Evolutionary conservation across 2,888 invertebrate species (phyloP).

Genomic region (Andrena chrysosceles): DNA sequence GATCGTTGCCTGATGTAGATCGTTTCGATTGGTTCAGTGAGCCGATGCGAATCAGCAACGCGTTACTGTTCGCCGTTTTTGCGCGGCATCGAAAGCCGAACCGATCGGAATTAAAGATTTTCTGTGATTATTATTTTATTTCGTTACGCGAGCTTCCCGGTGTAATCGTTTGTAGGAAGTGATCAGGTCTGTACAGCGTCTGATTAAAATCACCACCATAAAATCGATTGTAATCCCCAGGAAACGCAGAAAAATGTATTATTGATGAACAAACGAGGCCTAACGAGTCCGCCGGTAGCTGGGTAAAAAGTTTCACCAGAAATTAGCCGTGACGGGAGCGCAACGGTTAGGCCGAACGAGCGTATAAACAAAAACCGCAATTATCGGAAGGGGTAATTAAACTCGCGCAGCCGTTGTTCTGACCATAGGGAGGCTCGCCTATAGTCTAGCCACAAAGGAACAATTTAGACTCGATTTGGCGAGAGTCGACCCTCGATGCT

Average conservation of each 20-base stretch:
- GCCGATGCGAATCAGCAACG: conserved; percentile 13
- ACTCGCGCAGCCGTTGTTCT: conserved; percentile 50
- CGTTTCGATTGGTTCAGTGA: background rate
- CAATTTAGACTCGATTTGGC: background rate
- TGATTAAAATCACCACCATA: conserved; percentile 30
- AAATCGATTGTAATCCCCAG: conserved; percentile 21
- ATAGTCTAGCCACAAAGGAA: conserved; percentile 20
- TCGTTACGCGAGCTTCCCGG: conserved; percentile 5
- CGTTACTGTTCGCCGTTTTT: conserved; percentile 7
- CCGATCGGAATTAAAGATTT: conserved; percentile 14
- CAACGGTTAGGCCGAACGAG: conserved; percentile 6
- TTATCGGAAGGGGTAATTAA: conserved; percentile 77
- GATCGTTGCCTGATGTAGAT: background rate
- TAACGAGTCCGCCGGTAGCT: conserved; percentile 8
- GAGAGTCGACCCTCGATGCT: conserved; percentile 9
- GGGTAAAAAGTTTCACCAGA: conserved; percentile 23
- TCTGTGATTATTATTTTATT: conserved; percentile 10
- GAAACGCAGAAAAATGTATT: conserved; percentile 34
- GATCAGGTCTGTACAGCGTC: background rate
- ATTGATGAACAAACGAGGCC: conserved; percentile 37
- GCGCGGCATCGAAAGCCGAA: conserved; percentile 5
- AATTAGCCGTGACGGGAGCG: conserved; percentile 30
- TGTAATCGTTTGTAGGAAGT: conserved; percentile 16
- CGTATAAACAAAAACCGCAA: conserved; percentile 72
- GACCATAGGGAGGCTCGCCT: conserved; percentile 8